Evolutionary conservation across 2,113 vertebrate genomes (phyloP).

Genomic region (Nipponia nippon): DNA sequence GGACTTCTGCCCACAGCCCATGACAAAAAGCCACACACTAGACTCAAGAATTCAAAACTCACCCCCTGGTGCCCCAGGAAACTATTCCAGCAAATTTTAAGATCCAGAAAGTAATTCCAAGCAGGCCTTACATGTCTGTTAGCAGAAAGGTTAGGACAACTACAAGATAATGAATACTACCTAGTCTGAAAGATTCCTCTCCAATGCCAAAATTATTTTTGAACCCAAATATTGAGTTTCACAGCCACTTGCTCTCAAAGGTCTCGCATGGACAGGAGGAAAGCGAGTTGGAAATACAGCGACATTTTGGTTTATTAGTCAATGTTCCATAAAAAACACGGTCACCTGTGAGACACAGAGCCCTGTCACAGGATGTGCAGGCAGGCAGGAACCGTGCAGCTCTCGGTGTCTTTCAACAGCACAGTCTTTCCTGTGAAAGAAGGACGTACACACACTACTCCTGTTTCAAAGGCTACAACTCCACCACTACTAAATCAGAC

Average conservation of each 20-base stretch:
- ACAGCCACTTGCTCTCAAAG: not conserved
- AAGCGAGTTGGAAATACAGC: not conserved
- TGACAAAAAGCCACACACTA: not conserved
- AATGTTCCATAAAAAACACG: not conserved
- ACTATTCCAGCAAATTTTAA: not conserved
- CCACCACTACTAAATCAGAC: not conserved
- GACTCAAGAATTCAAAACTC: not conserved
- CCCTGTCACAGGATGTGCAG: not conserved
- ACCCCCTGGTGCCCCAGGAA: not conserved
- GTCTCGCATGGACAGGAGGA: not conserved
- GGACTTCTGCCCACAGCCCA: not conserved
- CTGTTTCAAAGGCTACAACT: not conserved
- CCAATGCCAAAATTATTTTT: not conserved
- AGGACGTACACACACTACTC: not conserved
- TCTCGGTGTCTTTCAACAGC: not conserved
- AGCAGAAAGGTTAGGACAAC: not conserved
- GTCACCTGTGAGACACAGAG: not conserved
- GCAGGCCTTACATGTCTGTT: not conserved
- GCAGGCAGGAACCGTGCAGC: not conserved
- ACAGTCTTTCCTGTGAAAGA: not conserved
- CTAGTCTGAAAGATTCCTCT: not conserved
- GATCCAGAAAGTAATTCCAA: not conserved
- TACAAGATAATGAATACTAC: not conserved
- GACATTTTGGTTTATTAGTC: not conserved
- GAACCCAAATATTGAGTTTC: not conserved